phyloP scores from a whole-genome alignment of 2,113 vertebrate species.

The Oncorhynchus masou region DNA sequence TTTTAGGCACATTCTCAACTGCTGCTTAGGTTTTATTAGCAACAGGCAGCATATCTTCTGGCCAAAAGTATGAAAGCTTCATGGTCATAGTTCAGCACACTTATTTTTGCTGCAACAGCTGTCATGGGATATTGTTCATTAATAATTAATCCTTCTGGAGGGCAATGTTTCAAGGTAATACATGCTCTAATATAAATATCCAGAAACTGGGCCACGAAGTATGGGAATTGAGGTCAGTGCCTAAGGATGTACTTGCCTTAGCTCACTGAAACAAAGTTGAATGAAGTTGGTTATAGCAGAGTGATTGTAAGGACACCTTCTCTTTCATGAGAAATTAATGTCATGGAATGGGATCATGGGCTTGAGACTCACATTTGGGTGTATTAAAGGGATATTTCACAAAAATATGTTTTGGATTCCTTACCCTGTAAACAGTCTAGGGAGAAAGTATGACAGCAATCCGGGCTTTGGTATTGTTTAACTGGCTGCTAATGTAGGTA shows the following conservation, averaged over 20 bases:
- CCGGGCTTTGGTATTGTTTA: no score
- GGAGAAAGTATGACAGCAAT: no score
- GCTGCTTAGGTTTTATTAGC: no score
- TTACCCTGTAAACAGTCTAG: no score
- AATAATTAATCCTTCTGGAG: background rate
- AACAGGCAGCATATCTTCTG: no score
- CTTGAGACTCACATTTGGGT: background rate
- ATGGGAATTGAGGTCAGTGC: slow-evolving; percentile 33
- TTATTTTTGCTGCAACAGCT: no score
- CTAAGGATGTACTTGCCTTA: background rate
- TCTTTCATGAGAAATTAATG: background rate
- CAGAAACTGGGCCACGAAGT: slow-evolving; percentile 12
- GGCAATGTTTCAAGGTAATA: background rate
- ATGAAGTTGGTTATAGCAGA: background rate
- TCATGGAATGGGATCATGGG: background rate
- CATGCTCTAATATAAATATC: slow-evolving; percentile 21
- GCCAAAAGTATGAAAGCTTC: background rate
- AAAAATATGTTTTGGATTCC: no score
- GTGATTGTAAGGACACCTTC: background rate
- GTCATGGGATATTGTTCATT: background rate
- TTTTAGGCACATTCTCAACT: no score
- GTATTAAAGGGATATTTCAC: no score
- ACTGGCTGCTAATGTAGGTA: no score
- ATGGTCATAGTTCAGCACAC: no score
- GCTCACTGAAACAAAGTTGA: background rate